Base-by-base conservation (phyloP, 2,113 vertebrate species). In the Thryonomys swinderianus region DNA sequence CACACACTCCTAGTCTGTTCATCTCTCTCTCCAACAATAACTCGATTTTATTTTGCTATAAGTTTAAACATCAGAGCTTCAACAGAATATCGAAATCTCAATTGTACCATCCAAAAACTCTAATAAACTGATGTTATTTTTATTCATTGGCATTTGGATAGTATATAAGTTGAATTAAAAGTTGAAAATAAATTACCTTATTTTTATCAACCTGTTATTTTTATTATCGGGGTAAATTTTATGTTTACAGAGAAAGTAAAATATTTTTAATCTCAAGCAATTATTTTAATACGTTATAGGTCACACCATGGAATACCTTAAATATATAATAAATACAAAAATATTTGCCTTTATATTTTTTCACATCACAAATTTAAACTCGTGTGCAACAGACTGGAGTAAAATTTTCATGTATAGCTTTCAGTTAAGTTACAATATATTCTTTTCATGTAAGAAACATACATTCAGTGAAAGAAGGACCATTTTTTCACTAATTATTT, bases 221-320 rank as follows among this genome's bases (percentile, higher is more conserved):
- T 76, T 32, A 76, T 7, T 76, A 51, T 6, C 79, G 34, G 48
- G 5, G 13, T 90, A 79, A 95, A 73, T 18, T 34, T 87, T 87
- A 92, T n/a, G 61, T 74, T 81, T 73, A 42, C 25, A 48, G 13
- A 71, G 21, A 90, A 91, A 74, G 5, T 61, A 30, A 90, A 97
- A 90, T 12, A 86, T 88, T 96, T 96, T 94, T 94, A 80, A 34
- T 61, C 17, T 88, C 40, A 45, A 59, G 1, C 53, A 88, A 90
- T 94, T 92, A 90, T 88, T 93, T 95, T 93, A 80, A 74, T 18
- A 86, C n/a, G 91, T 59, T 64, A 88, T 45, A 69, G 37, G 42
- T 91, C 74, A 93, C 23, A 90, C 66, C n/a, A 88, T 85, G 55
- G 45, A 79, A 91, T 53, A 88, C 18, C 81, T 96, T 59, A 88